Base-by-base conservation (phyloP, 2,113 vertebrate genomes). In the Anguilla japonica region DNA sequence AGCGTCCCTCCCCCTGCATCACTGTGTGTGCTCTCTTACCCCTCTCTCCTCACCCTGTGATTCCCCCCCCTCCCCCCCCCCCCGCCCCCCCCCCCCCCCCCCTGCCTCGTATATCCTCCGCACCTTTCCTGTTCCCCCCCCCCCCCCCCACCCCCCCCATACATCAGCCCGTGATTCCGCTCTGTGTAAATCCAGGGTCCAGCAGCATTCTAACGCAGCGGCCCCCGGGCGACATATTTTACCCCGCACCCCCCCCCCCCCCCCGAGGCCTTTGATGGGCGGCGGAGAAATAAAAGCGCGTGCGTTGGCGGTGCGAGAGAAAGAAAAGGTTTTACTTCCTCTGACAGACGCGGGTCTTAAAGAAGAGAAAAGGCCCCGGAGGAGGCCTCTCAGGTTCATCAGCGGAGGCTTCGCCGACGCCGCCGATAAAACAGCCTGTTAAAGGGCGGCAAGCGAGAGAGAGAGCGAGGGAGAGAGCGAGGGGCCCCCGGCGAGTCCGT, bases 161-260 rank as follows among this genome's bases (percentile, higher is more conserved):
- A 34, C 0, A 78, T 79, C 71, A 56, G 41, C 13, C 83, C 20
- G 18, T 18, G 20, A 34, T 14, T 34, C 83, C 89, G 87, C 91
- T 81, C 29, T 79, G 82, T 89, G 57, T 87, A 82, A 88, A 40
- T 90, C 40, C 87, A 1, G 26, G 41, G 34, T 87, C 87, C 79
- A 34, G 81, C 79, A 34, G 81, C 39, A 46, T 80, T 34, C 34
- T 75, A 50, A 53, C 39, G 29, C 84, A 57, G 71, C 16, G 11
- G 56, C 67, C 29, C 43, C 8, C 40, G 84, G 71, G 11, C 8
- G 34, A 39, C 41, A 80, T 80, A 80, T 80, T 40, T 80, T 80
- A 39, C 29, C 20, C 20, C 41, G 56, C 46, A 34, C 9, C 18
- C 3, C 1, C 39, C 79, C 46, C 46, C 9, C 18, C 15, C 1